These are phyloP conservation scores for Tupiocoris notatus DNA, from an alignment of 2,888 invertebrate genomes.

Conservation along the genomic window DNA sequence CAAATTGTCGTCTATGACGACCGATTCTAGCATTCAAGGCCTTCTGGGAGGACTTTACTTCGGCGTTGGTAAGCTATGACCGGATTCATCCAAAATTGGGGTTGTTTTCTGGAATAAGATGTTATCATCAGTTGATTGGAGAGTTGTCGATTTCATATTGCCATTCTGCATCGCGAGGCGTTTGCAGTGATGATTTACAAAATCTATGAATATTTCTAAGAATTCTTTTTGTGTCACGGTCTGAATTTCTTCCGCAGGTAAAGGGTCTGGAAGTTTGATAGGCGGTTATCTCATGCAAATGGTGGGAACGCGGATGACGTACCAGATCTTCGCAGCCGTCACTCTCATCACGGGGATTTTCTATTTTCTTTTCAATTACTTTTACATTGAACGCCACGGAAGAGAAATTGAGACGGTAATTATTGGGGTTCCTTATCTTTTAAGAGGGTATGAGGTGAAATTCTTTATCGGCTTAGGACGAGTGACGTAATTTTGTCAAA, in stretches of 20 bases:
- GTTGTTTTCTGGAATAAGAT: too few species aligned
- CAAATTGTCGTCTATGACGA: constrained; percentile 68
- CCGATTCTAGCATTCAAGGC: constrained; percentile 74
- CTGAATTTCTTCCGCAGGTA: constrained; percentile 64
- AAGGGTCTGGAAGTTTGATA: constrained; percentile 71
- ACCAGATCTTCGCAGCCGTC: constrained; percentile 66
- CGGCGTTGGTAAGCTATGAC: constrained; percentile 69
- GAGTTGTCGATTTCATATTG: too few species aligned
- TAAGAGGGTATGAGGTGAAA: too few species aligned
- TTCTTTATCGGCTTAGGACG: too few species aligned
- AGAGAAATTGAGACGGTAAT: constrained; percentile 25
- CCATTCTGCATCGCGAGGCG: too few species aligned
- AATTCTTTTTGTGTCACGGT: too few species aligned
- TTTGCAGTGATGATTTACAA: too few species aligned
- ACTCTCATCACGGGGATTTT: constrained; percentile 65
- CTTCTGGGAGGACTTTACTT: constrained; percentile 76
- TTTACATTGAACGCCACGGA: constrained; percentile 47
- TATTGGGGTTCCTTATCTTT: too few species aligned
- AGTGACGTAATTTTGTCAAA: too few species aligned
- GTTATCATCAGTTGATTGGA: too few species aligned
- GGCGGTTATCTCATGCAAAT: constrained; percentile 74
- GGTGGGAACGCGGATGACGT: constrained; percentile 70
- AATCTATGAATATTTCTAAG: too few species aligned
- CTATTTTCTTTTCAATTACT: constrained; percentile 68
- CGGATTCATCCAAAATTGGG: too few species aligned